A percentile compares a stretch with the other conserved stretches of the same genome.
phyloP scores from a whole-genome alignment of 2,113 vertebrate genomes.

The Corythoichthys haematopterus region DNA sequence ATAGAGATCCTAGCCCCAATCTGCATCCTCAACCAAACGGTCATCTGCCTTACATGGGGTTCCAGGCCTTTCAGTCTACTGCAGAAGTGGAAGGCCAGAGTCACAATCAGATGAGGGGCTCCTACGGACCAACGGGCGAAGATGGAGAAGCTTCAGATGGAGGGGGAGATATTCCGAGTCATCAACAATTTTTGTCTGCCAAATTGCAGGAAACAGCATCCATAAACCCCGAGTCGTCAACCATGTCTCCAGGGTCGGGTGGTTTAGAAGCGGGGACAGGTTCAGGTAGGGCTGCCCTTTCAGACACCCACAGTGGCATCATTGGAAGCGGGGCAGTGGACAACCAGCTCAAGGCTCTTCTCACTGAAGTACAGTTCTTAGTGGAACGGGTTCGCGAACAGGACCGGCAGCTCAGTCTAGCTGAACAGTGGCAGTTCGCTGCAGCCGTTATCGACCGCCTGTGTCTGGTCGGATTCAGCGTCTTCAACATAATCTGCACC shows the following conservation, averaged over 20 bases:
- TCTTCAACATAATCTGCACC: conserved; percentile 79
- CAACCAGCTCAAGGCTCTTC: conserved; percentile 70
- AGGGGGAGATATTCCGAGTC: conserved; percentile 29
- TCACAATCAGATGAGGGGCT: conserved; percentile 42
- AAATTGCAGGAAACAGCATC: conserved; percentile 66
- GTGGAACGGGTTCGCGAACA: conserved; percentile 71
- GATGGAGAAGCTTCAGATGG: conserved; percentile 32
- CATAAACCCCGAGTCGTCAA: conserved; percentile 32
- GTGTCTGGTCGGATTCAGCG: conserved; percentile 75
- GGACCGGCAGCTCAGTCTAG: conserved; percentile 66
- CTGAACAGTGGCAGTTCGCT: conserved; percentile 78
- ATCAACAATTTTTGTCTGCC: conserved; percentile 48
- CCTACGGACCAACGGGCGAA: conserved; percentile 25
- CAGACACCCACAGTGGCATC: conserved; percentile 16
- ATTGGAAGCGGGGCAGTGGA: conserved; percentile 73
- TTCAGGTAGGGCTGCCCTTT: conserved; percentile 17
- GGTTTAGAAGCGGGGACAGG: conserved; percentile 61
- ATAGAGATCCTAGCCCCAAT: conserved; percentile 41
- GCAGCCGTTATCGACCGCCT: conserved; percentile 76
- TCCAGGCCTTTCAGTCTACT: conserved; percentile 62
- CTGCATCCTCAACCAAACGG: conserved; percentile 65
- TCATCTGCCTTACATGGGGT: conserved; percentile 71
- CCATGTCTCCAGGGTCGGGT: conserved; percentile 41
- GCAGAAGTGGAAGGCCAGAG: conserved; percentile 54
- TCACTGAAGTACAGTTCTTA: conserved; percentile 71